Evolutionary conservation across 1,140 invertebrate species (phyloP), one percentile per base, ranked within the genome.

Genomic region (Nephotettix cincticeps): DNA sequence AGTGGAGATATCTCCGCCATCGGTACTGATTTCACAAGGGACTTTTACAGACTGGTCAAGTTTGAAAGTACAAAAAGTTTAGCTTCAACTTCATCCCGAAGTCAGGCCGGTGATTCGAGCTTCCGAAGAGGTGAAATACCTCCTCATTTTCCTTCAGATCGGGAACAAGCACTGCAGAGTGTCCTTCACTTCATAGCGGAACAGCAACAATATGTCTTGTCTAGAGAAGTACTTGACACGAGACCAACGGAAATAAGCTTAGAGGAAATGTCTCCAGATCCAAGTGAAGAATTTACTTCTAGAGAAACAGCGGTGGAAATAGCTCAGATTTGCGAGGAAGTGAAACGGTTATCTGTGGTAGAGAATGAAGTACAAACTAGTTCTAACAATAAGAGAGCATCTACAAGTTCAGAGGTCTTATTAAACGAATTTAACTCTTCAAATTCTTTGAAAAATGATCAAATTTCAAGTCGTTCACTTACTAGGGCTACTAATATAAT

Each of bases 1-100:
- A 86, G 85, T 74, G 88, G 86, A 4, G 88, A 89, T 73, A 85
- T 87, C 65, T 86, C 89, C 0, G 86, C 86, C 4, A 83, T 90
- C 9, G 90, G 90, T n/a, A 87, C 89, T 2, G 89, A 91, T 79
- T 93, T 93, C 74, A 92, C 90, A 3, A 82, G 90, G 71, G 91
- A 93, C 80, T 93, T 92, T 80, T 88, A 86, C 77, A 85, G 90
- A 28, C 84, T 93, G 63, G 91, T 92, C 32, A 91, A 91, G 80
- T 91, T 91, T 76, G 91, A 91, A 80, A 92, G 90, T 78, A 90
- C 88, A 69, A 91, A 90, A 78, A 91, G 90, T 78, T 81, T 92
- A 76, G 89, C 90, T n/a, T 90, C 89, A 9, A 90, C 87, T 68
- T 91, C 90, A 21, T 91, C 90, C 25, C 84, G 86, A 76, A 58